A percentile compares a stretch with the other conserved stretches of the same genome.
phyloP scores from a whole-genome alignment of 1,140 invertebrate species.

The Pseudomyrmex flavicornis region DNA sequence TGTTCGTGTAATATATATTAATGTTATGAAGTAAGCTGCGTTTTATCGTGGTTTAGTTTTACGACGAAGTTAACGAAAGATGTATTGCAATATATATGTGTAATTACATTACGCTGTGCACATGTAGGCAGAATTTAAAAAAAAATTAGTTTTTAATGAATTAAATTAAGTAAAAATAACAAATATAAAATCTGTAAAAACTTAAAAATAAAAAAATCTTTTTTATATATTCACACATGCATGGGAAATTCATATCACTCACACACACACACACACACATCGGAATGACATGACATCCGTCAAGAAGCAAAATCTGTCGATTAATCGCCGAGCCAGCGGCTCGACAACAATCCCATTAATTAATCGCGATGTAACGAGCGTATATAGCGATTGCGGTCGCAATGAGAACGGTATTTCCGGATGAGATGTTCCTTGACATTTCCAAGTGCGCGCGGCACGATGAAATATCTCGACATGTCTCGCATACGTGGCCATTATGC shows the following conservation, averaged over 20 bases:
- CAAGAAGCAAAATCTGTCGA: constrained; percentile 32
- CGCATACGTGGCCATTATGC: constrained; percentile 65
- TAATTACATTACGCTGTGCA: too few species aligned
- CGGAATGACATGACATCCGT: constrained; percentile 10
- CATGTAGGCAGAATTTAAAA: too few species aligned
- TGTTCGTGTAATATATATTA: not conserved
- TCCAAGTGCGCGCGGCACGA: constrained; percentile 47
- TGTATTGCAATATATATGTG: too few species aligned
- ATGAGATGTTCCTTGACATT: constrained; percentile 31
- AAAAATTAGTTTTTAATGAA: not conserved
- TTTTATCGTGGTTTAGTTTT: not conserved
- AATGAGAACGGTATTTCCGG: constrained; percentile 48
- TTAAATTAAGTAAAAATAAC: too few species aligned
- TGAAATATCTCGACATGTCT: constrained; percentile 65
- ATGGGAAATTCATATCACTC: too few species aligned
- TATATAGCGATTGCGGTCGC: constrained; percentile 27
- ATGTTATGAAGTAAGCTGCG: not conserved
- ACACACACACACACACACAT: not conserved
- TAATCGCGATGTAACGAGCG: constrained; percentile 51
- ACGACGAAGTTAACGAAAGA: not conserved
- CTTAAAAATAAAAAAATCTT: not conserved
- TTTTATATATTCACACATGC: too few species aligned
- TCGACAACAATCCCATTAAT: constrained; percentile 52
- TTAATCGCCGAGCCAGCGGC: constrained; percentile 29
- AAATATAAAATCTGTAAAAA: too few species aligned